Evolutionary conservation across 2,113 vertebrate genomes (phyloP).

Genomic region (Thinocorus orbignyianus): DNA sequence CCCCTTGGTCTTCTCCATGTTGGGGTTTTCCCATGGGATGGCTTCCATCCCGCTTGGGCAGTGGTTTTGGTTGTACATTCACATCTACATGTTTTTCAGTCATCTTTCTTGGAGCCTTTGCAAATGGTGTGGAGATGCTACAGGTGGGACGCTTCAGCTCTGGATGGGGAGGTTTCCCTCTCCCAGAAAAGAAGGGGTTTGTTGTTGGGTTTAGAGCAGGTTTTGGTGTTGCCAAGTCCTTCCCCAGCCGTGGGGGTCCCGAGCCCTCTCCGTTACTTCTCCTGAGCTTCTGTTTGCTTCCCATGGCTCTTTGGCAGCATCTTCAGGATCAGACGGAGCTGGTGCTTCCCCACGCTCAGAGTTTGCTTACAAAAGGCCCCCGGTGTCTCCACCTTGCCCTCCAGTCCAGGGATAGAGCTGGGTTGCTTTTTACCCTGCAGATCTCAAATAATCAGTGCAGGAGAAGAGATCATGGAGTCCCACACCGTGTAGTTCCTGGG

Average conservation of each 20-base stretch:
- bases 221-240: not conserved
- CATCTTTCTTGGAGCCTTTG: not conserved
- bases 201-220: not conserved
- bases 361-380: not conserved
- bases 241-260: not conserved
- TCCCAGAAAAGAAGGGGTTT: not conserved
- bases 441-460: fast-evolving
- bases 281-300: not conserved
- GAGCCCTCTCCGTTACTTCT: not conserved
- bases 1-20: not conserved
- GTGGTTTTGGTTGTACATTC: not conserved
- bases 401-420: not conserved
- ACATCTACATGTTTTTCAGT: not conserved
- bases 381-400: not conserved
- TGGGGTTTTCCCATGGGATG: not conserved
- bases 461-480: not conserved
- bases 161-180: not conserved
- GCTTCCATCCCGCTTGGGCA: not conserved
- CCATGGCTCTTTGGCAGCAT: not conserved
- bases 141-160: not conserved
- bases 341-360: not conserved
- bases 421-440: not conserved
- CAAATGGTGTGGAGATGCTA: fast-evolving
- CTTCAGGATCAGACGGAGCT: not conserved
- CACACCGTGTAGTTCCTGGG: fast-evolving